Conservation (phyloP, 2,888 invertebrate genomes). For the Prosopocoilus inquinatus region DNA sequence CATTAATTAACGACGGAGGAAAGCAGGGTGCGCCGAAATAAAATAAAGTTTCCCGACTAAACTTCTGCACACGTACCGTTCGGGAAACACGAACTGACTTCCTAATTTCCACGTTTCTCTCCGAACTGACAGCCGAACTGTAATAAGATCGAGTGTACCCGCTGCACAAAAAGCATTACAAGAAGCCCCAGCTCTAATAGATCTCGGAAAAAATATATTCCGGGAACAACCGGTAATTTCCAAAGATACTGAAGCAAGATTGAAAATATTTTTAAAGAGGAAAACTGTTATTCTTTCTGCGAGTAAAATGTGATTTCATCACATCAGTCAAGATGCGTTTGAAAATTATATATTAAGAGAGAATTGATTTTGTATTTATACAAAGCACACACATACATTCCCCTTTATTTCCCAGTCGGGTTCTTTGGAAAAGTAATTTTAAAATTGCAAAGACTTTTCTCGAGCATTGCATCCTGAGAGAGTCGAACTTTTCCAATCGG, state of each 20-base stretch:
- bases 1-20: neutral
- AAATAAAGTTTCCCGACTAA: neutral
- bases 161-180: no score
- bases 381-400: neutral
- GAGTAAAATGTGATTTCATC: no score
- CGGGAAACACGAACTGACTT: constrained; percentile 6
- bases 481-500: constrained; percentile 10
- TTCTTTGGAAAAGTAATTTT: constrained; percentile 10
- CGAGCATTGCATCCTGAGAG: constrained; percentile 4
- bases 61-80: constrained; percentile 6
- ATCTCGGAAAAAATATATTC: no score
- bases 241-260: no score
- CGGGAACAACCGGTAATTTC: no score
- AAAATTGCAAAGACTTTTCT: constrained; percentile 7
- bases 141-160: constrained; percentile 1
- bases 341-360: no score
- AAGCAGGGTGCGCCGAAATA: neutral
- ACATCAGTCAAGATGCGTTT: no score
- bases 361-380: no score
- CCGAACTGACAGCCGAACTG: constrained; percentile 3
- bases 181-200: no score
- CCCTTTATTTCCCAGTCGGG: constrained; percentile 8
- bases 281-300: no score
- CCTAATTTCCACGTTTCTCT: constrained; percentile 8
- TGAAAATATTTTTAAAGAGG: no score